Base-by-base conservation (phyloP, 2,888 invertebrate genomes). In the Lepidocyrtinus sp. region DNA sequence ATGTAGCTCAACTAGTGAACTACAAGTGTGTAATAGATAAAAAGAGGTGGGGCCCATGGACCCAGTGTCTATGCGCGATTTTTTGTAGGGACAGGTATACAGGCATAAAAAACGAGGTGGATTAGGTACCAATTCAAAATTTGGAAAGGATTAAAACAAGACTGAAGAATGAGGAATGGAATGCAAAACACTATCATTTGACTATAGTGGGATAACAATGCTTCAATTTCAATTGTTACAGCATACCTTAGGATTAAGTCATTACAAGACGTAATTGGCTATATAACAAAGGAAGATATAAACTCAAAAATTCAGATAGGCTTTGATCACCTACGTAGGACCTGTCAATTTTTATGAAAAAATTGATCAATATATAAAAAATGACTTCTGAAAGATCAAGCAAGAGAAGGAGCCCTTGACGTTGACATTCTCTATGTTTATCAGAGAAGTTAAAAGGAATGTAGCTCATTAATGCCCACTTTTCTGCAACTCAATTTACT, bases 381-480 rank as follows among this genome's bases (percentile, higher is more conserved):
- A n/a, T n/a, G n/a, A n/a, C n/a, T n/a, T n/a, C n/a, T n/a, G n/a
- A n/a, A n/a, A n/a, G n/a, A n/a, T n/a, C n/a, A n/a, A n/a, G n/a
- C n/a, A n/a, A n/a, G n/a, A n/a, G 36, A 36, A 12, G 46, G 63
- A 78, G 73, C 79, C 79, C 79, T 79, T 79, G 78, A 78, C 63
- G 67, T 62, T 55, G 79, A 70, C 79, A 74, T 73, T 69, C 59
- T 64, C 25, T 75, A 62, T 27, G 63, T 7, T 19, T 63, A 70
- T 59, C 50, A 71, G 17, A 2, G n/a, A 63, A 19, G 25, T 21
- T 63, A 62, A 63, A 9, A 46, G 22, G 9, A 22, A 17, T 59
- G 59, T 7, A 21, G 21, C 9, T 19, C 59, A 1, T 59, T 17
- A 55, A 17, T 55, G 3, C 19, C 19, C 17, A 59, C 26, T 9